Percentiles rank a stretch among this genome's conserved stretches.
These are phyloP conservation scores for Cassiopea andromeda DNA, from an alignment of 30 jellyfish, hydroid and myxozoan genomes.

Conservation along the genomic window DNA sequence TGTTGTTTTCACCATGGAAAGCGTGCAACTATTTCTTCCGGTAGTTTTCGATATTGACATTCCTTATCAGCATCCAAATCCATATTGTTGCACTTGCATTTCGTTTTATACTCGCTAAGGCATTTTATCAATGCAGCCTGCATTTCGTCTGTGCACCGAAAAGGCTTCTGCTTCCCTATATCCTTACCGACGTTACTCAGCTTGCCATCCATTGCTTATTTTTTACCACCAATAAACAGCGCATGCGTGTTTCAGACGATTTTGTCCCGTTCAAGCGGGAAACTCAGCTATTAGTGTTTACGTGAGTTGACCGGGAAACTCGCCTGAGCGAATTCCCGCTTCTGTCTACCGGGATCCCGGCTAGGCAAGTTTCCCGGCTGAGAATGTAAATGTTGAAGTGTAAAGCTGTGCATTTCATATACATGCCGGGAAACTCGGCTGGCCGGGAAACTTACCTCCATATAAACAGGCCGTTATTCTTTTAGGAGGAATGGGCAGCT, in stretches of 20 bases:
- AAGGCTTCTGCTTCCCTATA: background rate
- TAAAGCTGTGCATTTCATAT: background rate
- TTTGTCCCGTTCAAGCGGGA: constrained; percentile 3
- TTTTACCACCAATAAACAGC: background rate
- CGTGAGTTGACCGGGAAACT: too few relatives aligned
- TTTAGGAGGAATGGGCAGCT: too few relatives aligned
- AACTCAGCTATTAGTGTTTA: constrained; percentile 18
- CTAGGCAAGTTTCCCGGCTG: constrained; percentile 17
- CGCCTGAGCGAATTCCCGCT: constrained; percentile 8
- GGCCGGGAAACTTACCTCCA: too few relatives aligned
- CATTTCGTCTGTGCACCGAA: constrained; percentile 24
- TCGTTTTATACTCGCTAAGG: background rate
- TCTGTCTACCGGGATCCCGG: constrained; percentile 55
- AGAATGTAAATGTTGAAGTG: background rate
- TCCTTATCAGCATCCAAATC: background rate
- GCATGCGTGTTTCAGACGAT: too few relatives aligned
- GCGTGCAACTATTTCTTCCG: background rate
- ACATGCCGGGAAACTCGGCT: background rate
- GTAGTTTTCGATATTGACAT: background rate
- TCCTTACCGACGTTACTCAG: background rate
- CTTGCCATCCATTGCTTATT: background rate
- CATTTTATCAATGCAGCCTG: background rate
- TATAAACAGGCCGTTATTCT: background rate
- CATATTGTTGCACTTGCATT: background rate
- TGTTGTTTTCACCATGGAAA: background rate